Evolutionary conservation across 2,888 invertebrate genomes (phyloP), one percentile per base, ranked within the genome.

Genomic region (Prosapia bicincta): DNA sequence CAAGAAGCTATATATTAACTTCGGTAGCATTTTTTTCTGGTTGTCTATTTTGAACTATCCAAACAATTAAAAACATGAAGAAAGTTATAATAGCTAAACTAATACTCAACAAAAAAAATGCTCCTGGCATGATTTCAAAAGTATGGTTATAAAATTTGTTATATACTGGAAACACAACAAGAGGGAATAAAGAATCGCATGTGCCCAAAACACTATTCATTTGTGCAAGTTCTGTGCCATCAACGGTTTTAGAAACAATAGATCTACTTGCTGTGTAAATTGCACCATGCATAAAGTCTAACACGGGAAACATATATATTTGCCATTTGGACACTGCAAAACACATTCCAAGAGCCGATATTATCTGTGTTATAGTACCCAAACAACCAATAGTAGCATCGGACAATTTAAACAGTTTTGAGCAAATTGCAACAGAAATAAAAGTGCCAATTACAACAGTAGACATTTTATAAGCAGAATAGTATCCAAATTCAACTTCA

Each of bases 381-480:
- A 78, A 32, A 23, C 78, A 74, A 0, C 78, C 78, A 43, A 78
- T 78, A 0, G 68, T 72, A 10, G 76, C 74, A 28, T 78, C 78
- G 23, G 78, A 78, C 69, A 76, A 66, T 72, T 70, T 72, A 26
- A 78, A 70, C 65, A 74, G 66, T 28, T 72, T 71, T 3, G 77
- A 77, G 65, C 78, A 72, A 10, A 78, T n/a, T 70, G 78, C 74
- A 66, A 78, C 71, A 0, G 78, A 78, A 20, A 78, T 10, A 15
- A 78, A 68, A 15, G 78, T 77, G 74, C 79, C 79, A 24, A 79
- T 73, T 30, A 79, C 76, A 25, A 78, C 74, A 7, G 72, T 68
- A 1, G 77, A 77, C 76, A 79, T 76, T 71, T 78, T 77, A 74
- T 76, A 79, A 13, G 78, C 76, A 10, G 77, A 74, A 43, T 79